These are phyloP conservation scores for Clepsis dumicolana DNA, from an alignment of 2,888 invertebrate genomes.

Conservation along the genomic window DNA sequence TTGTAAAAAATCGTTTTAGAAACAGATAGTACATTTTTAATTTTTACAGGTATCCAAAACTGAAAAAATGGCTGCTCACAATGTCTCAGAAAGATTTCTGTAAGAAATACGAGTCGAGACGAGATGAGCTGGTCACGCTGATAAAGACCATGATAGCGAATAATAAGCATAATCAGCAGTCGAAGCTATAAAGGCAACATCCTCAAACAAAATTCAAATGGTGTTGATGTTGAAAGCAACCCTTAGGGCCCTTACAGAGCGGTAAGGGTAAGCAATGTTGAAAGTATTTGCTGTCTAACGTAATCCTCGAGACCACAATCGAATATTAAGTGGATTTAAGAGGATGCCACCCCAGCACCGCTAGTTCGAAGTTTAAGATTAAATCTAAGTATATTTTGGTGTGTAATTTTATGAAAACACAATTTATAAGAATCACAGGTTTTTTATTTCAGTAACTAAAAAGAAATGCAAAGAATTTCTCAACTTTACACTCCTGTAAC, in stretches of 20 bases:
- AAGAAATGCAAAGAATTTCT: conserved; percentile 83
- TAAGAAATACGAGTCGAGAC: conserved; percentile 62
- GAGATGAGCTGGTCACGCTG: conserved; percentile 58
- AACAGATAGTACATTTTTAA: too few species aligned
- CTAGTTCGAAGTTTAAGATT: not conserved
- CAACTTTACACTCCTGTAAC: conserved; percentile 82
- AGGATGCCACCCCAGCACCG: too few species aligned
- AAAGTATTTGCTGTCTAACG: not conserved
- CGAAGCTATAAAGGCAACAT: conserved; percentile 56
- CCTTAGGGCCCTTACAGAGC: not conserved
- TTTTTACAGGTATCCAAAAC: conserved; percentile 74
- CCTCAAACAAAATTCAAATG: not conserved
- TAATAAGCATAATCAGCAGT: conserved; percentile 57
- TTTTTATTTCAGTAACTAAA: conserved; percentile 83
- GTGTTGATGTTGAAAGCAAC: not conserved
- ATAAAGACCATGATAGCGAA: conserved; percentile 65
- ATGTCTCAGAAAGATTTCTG: conserved; percentile 70
- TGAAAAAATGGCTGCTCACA: conserved; percentile 63
- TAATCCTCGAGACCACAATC: too few species aligned
- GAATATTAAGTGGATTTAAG: too few species aligned
- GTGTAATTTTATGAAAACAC: conserved; percentile 60
- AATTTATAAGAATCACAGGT: conserved; percentile 81
- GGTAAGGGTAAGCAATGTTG: not conserved
- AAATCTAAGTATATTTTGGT: not conserved
- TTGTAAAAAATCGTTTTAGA: too few species aligned